Evolutionary conservation across 2,888 invertebrate genomes (phyloP).

Genomic region (Serripes groenlandicus): DNA sequence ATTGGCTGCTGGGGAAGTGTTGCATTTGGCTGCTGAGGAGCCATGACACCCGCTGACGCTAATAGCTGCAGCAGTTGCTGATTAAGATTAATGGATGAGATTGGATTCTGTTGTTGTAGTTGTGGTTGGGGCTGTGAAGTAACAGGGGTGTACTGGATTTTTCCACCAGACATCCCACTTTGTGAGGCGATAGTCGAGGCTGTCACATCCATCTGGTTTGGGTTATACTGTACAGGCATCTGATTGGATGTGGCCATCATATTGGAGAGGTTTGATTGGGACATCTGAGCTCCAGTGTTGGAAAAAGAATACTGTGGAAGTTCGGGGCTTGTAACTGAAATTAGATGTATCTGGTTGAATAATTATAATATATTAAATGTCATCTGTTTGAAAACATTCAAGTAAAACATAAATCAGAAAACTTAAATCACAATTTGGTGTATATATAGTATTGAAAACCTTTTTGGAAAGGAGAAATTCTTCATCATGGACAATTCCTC

Average conservation of each 20-base stretch:
- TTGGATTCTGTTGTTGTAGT: slow-evolving; percentile 21
- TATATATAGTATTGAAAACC: too few species aligned
- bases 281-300: slow-evolving; percentile 60
- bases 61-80: slow-evolving; percentile 46
- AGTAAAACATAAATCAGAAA: too few species aligned
- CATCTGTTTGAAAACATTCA: too few species aligned
- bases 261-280: slow-evolving; percentile 12
- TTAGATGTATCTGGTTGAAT: too few species aligned
- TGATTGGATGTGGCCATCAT: slow-evolving; percentile 16
- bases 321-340: slow-evolving; percentile 50
- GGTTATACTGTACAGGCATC: slow-evolving; percentile 28
- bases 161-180: slow-evolving; percentile 57
- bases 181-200: slow-evolving; percentile 50
- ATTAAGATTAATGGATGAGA: slow-evolving; percentile 42
- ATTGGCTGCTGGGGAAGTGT: slow-evolving; percentile 17
- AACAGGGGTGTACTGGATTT: slow-evolving; percentile 56
- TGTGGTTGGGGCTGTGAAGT: slow-evolving; percentile 15
- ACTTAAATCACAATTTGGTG: too few species aligned
- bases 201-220: slow-evolving; percentile 44
- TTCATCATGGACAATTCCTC: not conserved
- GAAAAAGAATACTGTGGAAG: slow-evolving; percentile 66
- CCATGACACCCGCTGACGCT: slow-evolving; percentile 22
- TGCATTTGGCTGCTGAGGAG: slow-evolving; percentile 29
- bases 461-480: not conserved
- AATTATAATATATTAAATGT: too few species aligned